phyloP scores from a whole-genome alignment of 2,113 vertebrate genomes.

The Crypturellus undulatus region DNA sequence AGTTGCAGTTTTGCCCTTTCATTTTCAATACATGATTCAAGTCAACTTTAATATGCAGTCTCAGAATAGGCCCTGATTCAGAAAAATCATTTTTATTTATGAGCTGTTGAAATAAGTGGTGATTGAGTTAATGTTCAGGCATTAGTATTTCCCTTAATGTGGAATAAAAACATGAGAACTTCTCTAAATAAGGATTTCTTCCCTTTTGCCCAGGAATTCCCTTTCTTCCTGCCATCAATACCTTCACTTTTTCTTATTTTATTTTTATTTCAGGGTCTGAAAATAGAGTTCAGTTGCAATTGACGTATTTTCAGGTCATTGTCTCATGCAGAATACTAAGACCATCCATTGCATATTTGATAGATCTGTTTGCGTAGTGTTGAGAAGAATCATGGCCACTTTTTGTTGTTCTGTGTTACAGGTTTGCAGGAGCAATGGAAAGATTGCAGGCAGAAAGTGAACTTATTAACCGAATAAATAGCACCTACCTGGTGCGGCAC shows the following conservation, averaged over 20 bases:
- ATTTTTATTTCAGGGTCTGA: background rate
- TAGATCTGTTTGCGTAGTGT: background rate
- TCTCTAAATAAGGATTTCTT: background rate
- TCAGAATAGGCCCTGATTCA: background rate
- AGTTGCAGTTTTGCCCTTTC: background rate
- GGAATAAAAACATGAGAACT: background rate
- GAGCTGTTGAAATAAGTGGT: background rate
- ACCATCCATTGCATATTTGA: background rate
- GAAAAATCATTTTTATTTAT: background rate
- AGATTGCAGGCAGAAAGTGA: conserved; percentile 92
- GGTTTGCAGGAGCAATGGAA: conserved; percentile 97
- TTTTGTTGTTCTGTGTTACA: conserved; percentile 64
- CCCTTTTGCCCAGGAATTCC: background rate
- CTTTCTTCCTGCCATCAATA: accelerated
- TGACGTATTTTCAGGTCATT: background rate
- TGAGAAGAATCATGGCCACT: background rate
- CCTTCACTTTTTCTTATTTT: background rate
- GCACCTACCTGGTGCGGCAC: conserved; percentile 95
- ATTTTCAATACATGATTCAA: background rate
- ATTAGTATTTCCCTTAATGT: accelerated
- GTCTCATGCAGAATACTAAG: background rate
- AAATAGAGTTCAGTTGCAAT: background rate
- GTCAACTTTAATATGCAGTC: background rate
- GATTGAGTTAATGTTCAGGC: background rate
- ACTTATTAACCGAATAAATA: conserved; percentile 92